These are phyloP conservation scores for Tyto alba DNA, from an alignment of 2,113 vertebrate species.

Conservation along the genomic window DNA sequence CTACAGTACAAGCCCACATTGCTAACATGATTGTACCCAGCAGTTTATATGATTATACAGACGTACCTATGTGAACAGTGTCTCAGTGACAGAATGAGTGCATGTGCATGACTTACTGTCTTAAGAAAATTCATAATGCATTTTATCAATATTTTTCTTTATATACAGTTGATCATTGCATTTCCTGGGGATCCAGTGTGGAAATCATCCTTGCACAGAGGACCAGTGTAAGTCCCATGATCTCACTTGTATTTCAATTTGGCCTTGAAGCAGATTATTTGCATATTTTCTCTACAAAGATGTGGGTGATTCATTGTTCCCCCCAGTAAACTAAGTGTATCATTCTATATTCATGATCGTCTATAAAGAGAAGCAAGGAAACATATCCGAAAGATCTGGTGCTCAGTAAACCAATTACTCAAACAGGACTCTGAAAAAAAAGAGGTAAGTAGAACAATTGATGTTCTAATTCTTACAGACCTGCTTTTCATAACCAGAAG, in stretches of 20 bases:
- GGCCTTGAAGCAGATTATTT: not conserved
- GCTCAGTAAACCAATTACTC: not conserved
- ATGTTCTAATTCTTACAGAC: not conserved
- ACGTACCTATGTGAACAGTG: not conserved
- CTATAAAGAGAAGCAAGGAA: not conserved
- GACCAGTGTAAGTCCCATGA: accelerated
- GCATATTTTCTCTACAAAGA: not conserved
- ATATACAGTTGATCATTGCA: not conserved
- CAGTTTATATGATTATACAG: not conserved
- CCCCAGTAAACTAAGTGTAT: not conserved
- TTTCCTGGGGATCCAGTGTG: not conserved
- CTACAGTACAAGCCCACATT: not conserved
- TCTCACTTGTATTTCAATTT: not conserved
- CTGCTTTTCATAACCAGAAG: not conserved
- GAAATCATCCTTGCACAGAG: not conserved
- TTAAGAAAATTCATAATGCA: not conserved
- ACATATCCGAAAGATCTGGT: not conserved
- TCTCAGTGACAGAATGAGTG: not conserved
- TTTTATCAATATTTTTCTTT: not conserved
- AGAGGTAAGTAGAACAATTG: not conserved
- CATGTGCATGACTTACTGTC: not conserved
- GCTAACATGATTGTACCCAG: not conserved
- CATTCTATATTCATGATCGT: not conserved
- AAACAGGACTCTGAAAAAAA: not conserved
- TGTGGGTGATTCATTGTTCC: not conserved